These are phyloP conservation scores for Chloroclystis v-ata DNA, from an alignment of 2,888 invertebrate genomes.

Conservation along the genomic window DNA sequence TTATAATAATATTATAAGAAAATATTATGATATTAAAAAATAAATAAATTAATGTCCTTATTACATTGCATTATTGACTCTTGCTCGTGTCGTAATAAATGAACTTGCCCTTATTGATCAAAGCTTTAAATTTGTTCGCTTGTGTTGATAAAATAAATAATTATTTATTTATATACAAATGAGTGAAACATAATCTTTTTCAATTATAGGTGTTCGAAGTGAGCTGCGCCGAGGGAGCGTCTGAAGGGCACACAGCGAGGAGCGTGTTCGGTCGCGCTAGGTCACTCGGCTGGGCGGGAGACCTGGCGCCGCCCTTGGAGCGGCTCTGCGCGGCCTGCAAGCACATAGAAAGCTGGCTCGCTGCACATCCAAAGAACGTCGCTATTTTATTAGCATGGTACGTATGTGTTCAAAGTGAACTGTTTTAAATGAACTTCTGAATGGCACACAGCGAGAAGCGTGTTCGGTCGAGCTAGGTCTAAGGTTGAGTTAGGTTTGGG, in stretches of 20 bases:
- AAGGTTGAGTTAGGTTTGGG: too few relatives aligned
- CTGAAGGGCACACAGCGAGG: slow-evolving; percentile 77
- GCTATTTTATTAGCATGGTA: slow-evolving; percentile 93
- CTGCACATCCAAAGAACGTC: slow-evolving; percentile 88
- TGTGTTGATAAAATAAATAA: too few relatives aligned
- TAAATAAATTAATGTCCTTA: too few relatives aligned
- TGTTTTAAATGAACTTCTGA: slow-evolving; percentile 73
- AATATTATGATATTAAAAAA: too few relatives aligned
- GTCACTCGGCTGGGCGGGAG: slow-evolving; percentile 91
- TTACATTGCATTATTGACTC: too few relatives aligned
- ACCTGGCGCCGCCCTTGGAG: slow-evolving; percentile 92
- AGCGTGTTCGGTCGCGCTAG: slow-evolving; percentile 82
- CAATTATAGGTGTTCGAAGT: slow-evolving; percentile 89
- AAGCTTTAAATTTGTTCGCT: too few relatives aligned
- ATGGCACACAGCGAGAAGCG: slow-evolving; percentile 77
- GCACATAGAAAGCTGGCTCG: slow-evolving; percentile 94
- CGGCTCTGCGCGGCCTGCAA: slow-evolving; percentile 94
- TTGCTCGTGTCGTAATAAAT: too few relatives aligned
- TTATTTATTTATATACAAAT: too few relatives aligned
- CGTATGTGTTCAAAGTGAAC: slow-evolving; percentile 38
- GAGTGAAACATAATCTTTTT: not conserved
- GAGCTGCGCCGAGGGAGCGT: slow-evolving; percentile 83
- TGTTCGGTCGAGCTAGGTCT: slow-evolving; percentile 84
- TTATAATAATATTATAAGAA: too few relatives aligned
- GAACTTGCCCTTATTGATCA: too few relatives aligned